A percentile compares a stretch with the other conserved stretches of the same genome.
These are phyloP conservation scores for Drosophila mimica DNA, from an alignment of 2,888 invertebrate species.

Conservation along the genomic window DNA sequence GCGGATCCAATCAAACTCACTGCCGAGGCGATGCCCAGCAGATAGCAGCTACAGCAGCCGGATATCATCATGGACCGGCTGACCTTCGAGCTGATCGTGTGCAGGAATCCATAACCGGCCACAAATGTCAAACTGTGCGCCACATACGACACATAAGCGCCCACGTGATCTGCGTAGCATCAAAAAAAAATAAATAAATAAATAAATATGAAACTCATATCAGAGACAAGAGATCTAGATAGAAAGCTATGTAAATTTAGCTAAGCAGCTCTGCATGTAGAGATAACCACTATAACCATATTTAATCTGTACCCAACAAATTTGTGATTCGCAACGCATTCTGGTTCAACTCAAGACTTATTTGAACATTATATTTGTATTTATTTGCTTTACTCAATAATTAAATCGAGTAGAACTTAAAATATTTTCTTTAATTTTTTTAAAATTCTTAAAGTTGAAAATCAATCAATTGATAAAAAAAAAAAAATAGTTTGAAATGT, in stretches of 20 bases:
- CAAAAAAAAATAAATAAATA: not conserved
- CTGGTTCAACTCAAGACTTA: not conserved
- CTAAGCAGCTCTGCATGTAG: not conserved
- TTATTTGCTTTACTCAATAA: not conserved
- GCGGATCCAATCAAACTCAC: slow-evolving; percentile 75
- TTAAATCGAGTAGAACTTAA: no score
- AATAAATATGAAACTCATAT: not conserved
- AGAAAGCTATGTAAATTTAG: not conserved
- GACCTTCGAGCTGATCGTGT: slow-evolving; percentile 75
- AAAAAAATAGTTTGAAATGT: not conserved
- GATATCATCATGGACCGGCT: slow-evolving; percentile 77
- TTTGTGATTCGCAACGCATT: not conserved
- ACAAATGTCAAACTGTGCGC: slow-evolving; percentile 82
- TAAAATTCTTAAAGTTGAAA: no score
- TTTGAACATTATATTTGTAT: not conserved
- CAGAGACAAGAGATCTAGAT: not conserved
- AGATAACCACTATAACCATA: not conserved
- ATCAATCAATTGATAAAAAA: not conserved
- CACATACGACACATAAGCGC: slow-evolving; percentile 81
- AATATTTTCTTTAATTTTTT: no score
- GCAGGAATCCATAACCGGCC: slow-evolving; percentile 78
- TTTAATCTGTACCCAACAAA: not conserved
- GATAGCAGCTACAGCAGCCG: slow-evolving; percentile 76
- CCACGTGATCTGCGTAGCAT: slow-evolving; percentile 72
- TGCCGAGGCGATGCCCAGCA: slow-evolving; percentile 79